These are phyloP conservation scores for Drosophila nigricruria DNA, from an alignment of 2,888 invertebrate species.

Conservation along the genomic window DNA sequence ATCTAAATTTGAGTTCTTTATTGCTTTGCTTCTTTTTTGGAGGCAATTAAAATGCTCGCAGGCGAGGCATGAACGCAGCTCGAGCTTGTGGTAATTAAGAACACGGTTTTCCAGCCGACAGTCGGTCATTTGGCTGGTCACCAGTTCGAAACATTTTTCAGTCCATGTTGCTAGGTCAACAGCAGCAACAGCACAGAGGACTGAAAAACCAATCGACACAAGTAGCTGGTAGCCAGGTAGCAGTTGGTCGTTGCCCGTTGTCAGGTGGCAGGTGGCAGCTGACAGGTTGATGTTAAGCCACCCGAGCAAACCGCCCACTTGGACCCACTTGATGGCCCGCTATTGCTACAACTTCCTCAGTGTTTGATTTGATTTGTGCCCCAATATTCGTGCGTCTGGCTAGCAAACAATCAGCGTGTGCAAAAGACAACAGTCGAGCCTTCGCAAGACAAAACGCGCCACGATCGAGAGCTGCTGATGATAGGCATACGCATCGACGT, in stretches of 20 bases:
- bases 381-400: constrained; percentile 14
- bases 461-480: constrained; percentile 36
- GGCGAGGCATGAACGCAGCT: constrained; percentile 43
- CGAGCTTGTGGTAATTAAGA: constrained; percentile 63
- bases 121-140: constrained; percentile 26
- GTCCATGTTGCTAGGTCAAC: constrained; percentile 48
- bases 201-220: constrained; percentile 58
- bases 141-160: constrained; percentile 22
- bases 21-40: constrained; percentile 28
- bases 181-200: constrained; percentile 20
- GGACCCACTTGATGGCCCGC: constrained; percentile 18
- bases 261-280: constrained; percentile 18
- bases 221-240: constrained; percentile 45
- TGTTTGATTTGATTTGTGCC: constrained; percentile 46
- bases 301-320: not conserved
- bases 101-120: constrained; percentile 25
- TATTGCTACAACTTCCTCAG: not conserved
- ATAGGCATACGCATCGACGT: constrained; percentile 39
- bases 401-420: constrained; percentile 30
- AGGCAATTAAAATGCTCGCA: constrained; percentile 59
- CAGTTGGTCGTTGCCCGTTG: not conserved
- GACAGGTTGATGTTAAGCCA: constrained; percentile 1
- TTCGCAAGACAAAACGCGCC: constrained; percentile 3
- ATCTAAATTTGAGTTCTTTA: constrained; percentile 55
- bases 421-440: constrained; percentile 14